Conservation (phyloP, 1,140 invertebrate species). For the Linepithema humile region DNA sequence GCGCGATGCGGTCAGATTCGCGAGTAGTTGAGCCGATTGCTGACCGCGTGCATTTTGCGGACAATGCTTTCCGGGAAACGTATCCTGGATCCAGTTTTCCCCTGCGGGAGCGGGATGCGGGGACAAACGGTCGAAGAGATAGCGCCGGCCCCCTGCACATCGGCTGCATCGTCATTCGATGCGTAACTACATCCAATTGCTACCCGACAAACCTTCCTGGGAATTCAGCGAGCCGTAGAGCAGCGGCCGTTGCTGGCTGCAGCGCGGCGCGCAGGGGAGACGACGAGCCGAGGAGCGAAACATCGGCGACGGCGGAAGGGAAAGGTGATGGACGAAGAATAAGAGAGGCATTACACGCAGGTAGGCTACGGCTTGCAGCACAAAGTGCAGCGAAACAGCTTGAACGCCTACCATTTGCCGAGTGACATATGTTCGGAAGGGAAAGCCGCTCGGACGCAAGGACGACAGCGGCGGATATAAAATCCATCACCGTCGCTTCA, state of each 20-base stretch:
- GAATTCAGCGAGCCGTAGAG: conserved; percentile 71
- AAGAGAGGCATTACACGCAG: conserved; percentile 68
- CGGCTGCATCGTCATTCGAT: conserved; percentile 74
- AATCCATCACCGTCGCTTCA: conserved; percentile 57
- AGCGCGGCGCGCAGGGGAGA: conserved; percentile 37
- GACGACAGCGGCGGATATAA: conserved; percentile 36
- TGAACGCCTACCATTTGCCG: conserved; percentile 45
- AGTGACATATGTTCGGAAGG: conserved; percentile 66
- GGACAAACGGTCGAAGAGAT: conserved; percentile 30
- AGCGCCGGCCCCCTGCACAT: conserved; percentile 28
- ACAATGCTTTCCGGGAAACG: conserved; percentile 77
- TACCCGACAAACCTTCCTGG: conserved; percentile 72
- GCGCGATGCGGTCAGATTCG: conserved; percentile 44
- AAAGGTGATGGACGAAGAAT: conserved; percentile 34
- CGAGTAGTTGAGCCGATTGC: conserved; percentile 66
- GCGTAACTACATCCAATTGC: conserved; percentile 80
- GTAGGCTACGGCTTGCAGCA: conserved; percentile 72
- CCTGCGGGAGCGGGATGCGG: conserved; percentile 49
- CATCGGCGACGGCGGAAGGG: conserved; percentile 8
- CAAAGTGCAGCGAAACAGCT: conserved; percentile 65
- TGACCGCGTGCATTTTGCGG: conserved; percentile 73
- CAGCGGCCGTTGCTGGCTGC: conserved; percentile 37
- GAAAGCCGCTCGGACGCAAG: conserved; percentile 10
- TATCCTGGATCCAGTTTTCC: conserved; percentile 75
- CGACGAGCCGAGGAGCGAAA: background rate